Evolutionary conservation across 2,888 invertebrate species (phyloP), one percentile per base, ranked within the genome.

Genomic region (Thecophora atra): DNA sequence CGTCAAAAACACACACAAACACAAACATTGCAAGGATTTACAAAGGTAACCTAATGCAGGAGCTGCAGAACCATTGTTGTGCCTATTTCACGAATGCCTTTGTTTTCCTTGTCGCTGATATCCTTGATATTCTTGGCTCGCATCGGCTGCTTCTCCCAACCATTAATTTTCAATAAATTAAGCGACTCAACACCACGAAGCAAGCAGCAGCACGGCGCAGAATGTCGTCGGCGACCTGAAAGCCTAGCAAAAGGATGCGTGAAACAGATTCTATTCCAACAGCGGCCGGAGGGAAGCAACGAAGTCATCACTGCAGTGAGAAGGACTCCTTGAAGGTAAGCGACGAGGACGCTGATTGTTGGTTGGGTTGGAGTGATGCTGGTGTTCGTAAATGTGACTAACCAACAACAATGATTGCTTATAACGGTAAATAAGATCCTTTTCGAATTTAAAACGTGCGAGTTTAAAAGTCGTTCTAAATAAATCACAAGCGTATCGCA

Each of bases 401-500:
- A 56, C 21, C 26, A 56, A 19, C 56, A 56, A 56, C 37, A 26
- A 26, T 56, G 56, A 56, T 26, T 21, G 56, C 19, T 15, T 63
- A 21, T 63, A 11, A 2, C n/a, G 24, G 63, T 37, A 63, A 63
- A 37, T 42, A 65, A 65, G 65, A 26, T 47, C 26, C 47, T 47
- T n/a, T 47, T 65, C 52, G 47, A 44, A 28, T 3, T 21, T 26
- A 63, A 30, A 37, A 28, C 65, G 70, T 70, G 63, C 30, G 47
- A 65, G 71, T 65, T 64, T 37, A 64, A 71, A 70, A 71, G 71
- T 71, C 51, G 44, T 52, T 60, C 56, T 54, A 65, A 64, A 71
- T 71, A 71, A 71, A 71, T 71, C 65, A 71, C 64, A 71, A 71
- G 64, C 64, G 30, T 71, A 71, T 71, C 71, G 64, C 28, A 70